Evolutionary conservation across 1,140 invertebrate species (phyloP).

Genomic region (Polyergus mexicanus): DNA sequence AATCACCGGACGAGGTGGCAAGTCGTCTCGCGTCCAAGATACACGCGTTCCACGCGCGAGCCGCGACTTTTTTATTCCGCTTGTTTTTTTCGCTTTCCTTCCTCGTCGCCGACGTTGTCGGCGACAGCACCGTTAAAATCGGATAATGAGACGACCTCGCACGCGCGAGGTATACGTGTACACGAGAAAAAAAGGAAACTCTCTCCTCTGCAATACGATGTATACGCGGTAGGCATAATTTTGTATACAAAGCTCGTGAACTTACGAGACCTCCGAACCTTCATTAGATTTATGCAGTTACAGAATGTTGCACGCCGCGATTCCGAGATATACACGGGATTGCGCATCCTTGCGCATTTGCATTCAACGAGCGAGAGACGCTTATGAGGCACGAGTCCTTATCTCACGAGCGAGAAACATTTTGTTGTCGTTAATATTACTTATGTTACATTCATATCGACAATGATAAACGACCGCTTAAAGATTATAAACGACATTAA

Average conservation of each 20-base stretch:
- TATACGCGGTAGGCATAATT: conserved; percentile 41
- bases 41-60: conserved; percentile 58
- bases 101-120: not conserved
- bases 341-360: conserved; percentile 4
- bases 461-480: conserved; percentile 26
- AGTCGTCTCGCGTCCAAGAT: conserved; percentile 54
- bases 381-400: not conserved
- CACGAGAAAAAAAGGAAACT: conserved; percentile 37
- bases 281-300: conserved; percentile 51
- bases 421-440: conserved; percentile 52
- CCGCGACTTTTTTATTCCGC: conserved; percentile 1
- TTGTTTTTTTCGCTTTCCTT: not conserved
- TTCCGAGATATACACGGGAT: conserved; percentile 33
- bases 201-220: not conserved
- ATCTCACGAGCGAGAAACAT: conserved; percentile 6
- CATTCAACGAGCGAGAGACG: conserved; percentile 31
- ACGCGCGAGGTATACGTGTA: not conserved
- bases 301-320: conserved; percentile 33
- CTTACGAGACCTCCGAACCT: conserved; percentile 15
- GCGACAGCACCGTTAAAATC: conserved; percentile 70
- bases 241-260: conserved; percentile 26
- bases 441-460: conserved; percentile 35
- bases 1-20: conserved; percentile 74
- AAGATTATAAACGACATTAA: conserved; percentile 9
- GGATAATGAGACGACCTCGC: conserved; percentile 66